phyloP scores from a whole-genome alignment of 2,113 vertebrate species.

The Dryoscopus gambensis region DNA sequence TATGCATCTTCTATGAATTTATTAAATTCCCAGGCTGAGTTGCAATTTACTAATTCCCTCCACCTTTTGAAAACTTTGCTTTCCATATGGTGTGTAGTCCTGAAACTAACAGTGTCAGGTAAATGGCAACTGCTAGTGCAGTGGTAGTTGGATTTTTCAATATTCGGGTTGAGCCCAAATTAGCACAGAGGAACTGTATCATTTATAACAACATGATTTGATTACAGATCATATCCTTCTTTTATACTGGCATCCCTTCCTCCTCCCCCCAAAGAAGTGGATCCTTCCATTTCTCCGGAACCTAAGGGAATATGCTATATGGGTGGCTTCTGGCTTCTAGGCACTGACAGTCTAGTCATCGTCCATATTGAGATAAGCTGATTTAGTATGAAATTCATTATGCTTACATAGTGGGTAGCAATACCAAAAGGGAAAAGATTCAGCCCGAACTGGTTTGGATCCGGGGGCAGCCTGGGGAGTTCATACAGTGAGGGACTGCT shows the following conservation, averaged over 20 bases:
- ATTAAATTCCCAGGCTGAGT: not conserved
- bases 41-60: not conserved
- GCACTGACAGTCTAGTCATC: not conserved
- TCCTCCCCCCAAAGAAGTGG: accelerated
- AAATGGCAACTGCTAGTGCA: not conserved
- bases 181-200: not conserved
- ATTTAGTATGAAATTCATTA: not conserved
- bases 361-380: accelerated
- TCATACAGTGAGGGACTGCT: not conserved
- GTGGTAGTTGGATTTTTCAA: not conserved
- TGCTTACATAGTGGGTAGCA: not conserved
- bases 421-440: not conserved
- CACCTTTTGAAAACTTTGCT: not conserved
- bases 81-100: not conserved
- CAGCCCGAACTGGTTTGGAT: not conserved
- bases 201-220: not conserved
- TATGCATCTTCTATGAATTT: not conserved
- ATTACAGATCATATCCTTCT: not conserved
- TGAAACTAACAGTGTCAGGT: not conserved
- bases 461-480: accelerated
- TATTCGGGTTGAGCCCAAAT: not conserved
- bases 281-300: not conserved
- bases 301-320: not conserved
- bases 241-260: not conserved
- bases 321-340: not conserved